Base-by-base conservation (phyloP, 2,113 vertebrate genomes). In the Aix galericulata region DNA sequence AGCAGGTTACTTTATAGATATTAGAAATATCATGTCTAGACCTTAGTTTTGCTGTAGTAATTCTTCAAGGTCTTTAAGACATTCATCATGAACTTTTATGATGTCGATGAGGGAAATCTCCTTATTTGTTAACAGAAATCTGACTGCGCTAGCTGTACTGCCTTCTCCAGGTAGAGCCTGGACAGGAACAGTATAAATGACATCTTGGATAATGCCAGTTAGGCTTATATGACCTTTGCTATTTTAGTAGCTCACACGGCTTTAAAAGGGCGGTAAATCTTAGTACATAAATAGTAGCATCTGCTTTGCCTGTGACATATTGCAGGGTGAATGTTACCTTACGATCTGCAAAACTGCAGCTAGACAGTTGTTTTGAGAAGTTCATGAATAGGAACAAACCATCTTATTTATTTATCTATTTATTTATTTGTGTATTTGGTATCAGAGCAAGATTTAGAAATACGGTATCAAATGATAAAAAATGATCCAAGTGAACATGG, bases 361-460 rank as follows among this genome's bases (percentile, higher is more conserved):
- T 4, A 86, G 16, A 3, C n/a, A 48, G 38, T 38, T 46, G 29
- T 56, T 81, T 68, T 36, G 56, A 93, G 64, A 94, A 36, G 15
- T 11, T 64, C 53, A 94, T 64, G 25, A 91, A 93, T 0, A 79
- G 14, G 27, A 25, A 95, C 53, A 69, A 85, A 26, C 32, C 36
- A 56, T 66, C 62, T 55, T 11, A 22, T 40, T 46, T 44, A 53
- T 68, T 73, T 46, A 26, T 60, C 71, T 53, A 5, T 55, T 89
- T 76, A 20, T 94, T 48, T 48, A 48, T 13, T 83, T 77, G 14
- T 78, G 72, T 86, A 82, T 91, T 90, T 76, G 16, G 40, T 73
- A 64, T 74, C 64, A 88, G 68, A 81, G 34, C 69, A 86, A 93
- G 13, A 52, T 77, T 93, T 68, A 95, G 82, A 93, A 96, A 93